Evolutionary conservation across 2,113 vertebrate species (phyloP).

Genomic region (Cyanocitta stelleri): DNA sequence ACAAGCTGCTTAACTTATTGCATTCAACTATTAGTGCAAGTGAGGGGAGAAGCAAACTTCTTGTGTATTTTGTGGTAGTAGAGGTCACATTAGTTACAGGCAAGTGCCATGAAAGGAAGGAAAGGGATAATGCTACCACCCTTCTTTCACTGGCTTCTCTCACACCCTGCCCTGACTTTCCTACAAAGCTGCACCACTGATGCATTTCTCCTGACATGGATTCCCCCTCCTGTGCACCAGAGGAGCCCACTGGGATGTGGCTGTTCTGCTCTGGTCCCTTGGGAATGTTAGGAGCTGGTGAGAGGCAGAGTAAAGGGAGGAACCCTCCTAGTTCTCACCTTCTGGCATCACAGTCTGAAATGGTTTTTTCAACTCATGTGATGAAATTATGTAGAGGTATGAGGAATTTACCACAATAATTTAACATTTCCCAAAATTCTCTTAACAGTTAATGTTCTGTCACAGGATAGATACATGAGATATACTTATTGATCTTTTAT

Average conservation of each 20-base stretch:
- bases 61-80: background rate
- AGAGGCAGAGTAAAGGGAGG: background rate
- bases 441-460: background rate
- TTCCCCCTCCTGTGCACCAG: background rate
- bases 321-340: background rate
- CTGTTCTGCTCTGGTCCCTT: background rate
- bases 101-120: background rate
- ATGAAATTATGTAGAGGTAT: background rate
- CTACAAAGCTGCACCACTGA: background rate
- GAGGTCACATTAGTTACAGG: background rate
- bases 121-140: background rate
- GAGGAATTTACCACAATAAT: background rate
- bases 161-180: background rate
- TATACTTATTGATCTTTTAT: background rate
- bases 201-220: background rate
- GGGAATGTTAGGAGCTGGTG: background rate
- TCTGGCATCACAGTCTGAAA: background rate
- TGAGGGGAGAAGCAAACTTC: background rate
- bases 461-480: background rate
- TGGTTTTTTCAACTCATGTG: background rate
- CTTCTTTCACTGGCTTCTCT: background rate
- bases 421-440: background rate
- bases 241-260: fast-evolving
- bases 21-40: background rate
- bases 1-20: background rate